Percentiles rank a stretch among this genome's conserved stretches.
Evolutionary conservation across 92 coral and sea anemone genomes (phyloP).

Genomic region (Porites divaricata): DNA sequence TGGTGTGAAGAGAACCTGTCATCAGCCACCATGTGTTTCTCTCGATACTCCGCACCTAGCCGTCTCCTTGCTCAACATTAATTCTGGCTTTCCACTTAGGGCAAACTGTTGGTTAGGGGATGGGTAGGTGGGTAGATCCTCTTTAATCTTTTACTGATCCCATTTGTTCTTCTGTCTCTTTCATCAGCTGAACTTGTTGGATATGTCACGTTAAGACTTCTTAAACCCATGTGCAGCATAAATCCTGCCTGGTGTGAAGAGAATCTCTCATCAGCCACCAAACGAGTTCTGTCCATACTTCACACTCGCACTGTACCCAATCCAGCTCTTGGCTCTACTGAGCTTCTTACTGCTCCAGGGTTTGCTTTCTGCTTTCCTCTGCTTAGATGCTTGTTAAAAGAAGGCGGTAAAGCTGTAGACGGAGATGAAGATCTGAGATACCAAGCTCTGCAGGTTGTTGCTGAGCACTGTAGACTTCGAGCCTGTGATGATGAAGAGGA

Average conservation of each 20-base stretch:
- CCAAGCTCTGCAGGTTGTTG: conserved; percentile 74
- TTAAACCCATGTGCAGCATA: conserved; percentile 72
- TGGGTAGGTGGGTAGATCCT: too few species aligned
- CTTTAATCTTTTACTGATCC: neutral
- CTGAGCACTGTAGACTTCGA: conserved; percentile 87
- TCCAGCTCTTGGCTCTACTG: conserved; percentile 18
- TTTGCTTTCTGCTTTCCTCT: conserved; percentile 93
- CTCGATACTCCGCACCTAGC: conserved; percentile 51
- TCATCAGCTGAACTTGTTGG: conserved; percentile 65
- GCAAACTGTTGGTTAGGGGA: too few species aligned
- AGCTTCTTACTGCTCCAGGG: conserved; percentile 80
- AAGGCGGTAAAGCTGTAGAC: conserved; percentile 73
- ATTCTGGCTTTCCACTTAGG: too few species aligned
- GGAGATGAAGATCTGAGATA: conserved; percentile 82
- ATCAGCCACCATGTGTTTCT: conserved; percentile 64
- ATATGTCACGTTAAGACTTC: conserved; percentile 69
- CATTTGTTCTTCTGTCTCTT: neutral
- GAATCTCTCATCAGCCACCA: conserved; percentile 61
- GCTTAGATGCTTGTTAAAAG: conserved; percentile 74
- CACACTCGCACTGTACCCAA: conserved; percentile 55
- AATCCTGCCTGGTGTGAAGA: conserved; percentile 79
- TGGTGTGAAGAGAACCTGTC: conserved; percentile 81
- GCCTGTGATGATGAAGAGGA: conserved; percentile 53
- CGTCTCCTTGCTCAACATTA: neutral
- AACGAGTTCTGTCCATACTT: conserved; percentile 66